Evolutionary conservation across 2,797 vertebrate genomes (phyloP), one percentile per base, ranked within the genome.

Genomic region (Syngnathus rostellatus): DNA sequence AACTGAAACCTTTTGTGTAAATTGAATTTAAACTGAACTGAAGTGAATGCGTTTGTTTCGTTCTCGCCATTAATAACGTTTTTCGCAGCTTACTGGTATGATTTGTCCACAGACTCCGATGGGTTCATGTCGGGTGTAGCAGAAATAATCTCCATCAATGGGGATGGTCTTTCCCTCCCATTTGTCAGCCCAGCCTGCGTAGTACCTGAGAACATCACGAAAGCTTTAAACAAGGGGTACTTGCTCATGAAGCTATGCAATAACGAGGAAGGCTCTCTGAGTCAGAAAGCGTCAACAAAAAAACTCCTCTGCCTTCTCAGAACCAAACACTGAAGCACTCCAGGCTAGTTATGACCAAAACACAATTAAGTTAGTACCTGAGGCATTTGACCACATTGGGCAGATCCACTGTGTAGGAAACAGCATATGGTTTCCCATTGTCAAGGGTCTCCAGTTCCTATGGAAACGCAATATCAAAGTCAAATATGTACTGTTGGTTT

Each of bases 81-180:
- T 8, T 17, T 2, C 11, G 2, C 3, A 6, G 0, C 94, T 91
- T 77, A 98, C 97, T 0, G 96, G 97, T 70, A 99, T 98, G 73
- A 99, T 96, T 88, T 99, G 96, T 45, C 95, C 96, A 38, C 97
- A 99, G 17, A 99, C 92, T 25, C 97, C 97, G 0, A 99, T 69
- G 0, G 96, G 96, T 75, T 99, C 97, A 0, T 95, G 95, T 14
- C 95, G 90, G 0, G 97, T 98, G 77, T 98, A 99, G 79, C 92
- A 95, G 85, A 99, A 98, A 77, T 89, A 97, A 69, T 98, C 93
- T 65, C 97, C 97, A 0, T 99, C 96, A 0, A 97, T 77, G 0
- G 97, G 96, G 73, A 99, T 96, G 67, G 95, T 98, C 86, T 96
- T 97, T 53, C 96, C 97, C 0, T 96, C 94, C 88, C 92, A 93